Base-by-base conservation (phyloP, 2,888 invertebrate genomes). In the Phaedon cochleariae region DNA sequence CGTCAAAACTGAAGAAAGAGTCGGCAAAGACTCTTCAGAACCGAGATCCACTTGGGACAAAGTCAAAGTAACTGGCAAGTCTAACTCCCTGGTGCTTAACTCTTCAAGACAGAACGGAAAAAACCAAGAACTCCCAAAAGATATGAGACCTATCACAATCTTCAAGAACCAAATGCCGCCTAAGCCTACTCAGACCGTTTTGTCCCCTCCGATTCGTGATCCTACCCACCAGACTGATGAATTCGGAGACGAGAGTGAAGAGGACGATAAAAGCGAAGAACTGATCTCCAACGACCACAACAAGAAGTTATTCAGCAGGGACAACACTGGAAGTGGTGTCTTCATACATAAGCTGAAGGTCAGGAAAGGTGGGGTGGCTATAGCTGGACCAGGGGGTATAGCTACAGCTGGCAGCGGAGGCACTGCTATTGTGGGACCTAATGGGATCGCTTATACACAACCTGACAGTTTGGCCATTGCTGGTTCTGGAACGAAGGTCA, bases 311-410 rank as follows among this genome's bases (percentile, higher is more conserved):
- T 78, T 80, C 55, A 81, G 80, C 58, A 79, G 77, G 60, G 81
- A 82, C 57, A 83, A 82, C 60, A 81, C 86, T 0, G 87, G 86
- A 67, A 87, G 86, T 67, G 90, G 91, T 1, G 89, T 91, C 69
- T 89, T 90, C 68, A 90, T 91, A 63, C 90, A 90, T 71, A 86
- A 86, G 72, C 78, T 92, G 21, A 90, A 89, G 80, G 92, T 93
- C 18, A 85, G 90, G 66, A 88, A 88, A 79, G 93, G 93, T 1
- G 92, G 93, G 15, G 92, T 93, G 5, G 92, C 92, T 0, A 92
- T 93, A 58, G 93, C 92, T 1, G 92, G 92, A 0, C 92, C 93
- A 0, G 92, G 92, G n/a, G 92, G 92, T 34, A 90, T 92, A 10
- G 93, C 93, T 0, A 92, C 92, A 0, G 92, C 92, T 1, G 92